These are phyloP conservation scores for Acanthisitta chloris DNA, from an alignment of 2,113 vertebrate species.

Conservation along the genomic window DNA sequence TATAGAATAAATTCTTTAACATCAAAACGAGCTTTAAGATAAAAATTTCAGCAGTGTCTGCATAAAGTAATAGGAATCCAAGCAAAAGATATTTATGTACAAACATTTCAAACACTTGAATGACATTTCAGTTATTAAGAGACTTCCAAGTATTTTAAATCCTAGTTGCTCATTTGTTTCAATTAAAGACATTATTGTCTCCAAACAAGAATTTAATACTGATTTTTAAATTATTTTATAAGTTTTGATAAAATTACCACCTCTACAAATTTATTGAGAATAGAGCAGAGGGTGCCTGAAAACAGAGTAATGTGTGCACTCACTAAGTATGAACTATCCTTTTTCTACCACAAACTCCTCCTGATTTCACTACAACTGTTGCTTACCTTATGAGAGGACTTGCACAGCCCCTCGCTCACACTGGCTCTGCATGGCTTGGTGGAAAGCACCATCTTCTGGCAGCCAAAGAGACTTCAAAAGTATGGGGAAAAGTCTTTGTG, in stretches of 20 bases:
- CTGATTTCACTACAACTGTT: background rate
- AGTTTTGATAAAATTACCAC: background rate
- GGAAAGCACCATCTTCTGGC: conserved; percentile 44
- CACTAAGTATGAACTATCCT: background rate
- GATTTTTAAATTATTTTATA: background rate
- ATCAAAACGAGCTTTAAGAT: background rate
- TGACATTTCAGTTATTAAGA: background rate
- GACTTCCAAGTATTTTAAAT: background rate
- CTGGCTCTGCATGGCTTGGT: background rate
- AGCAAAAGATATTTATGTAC: background rate
- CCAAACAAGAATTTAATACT: background rate
- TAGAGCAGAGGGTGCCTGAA: background rate
- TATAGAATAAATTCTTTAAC: background rate
- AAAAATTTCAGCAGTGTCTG: background rate
- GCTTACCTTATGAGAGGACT: background rate
- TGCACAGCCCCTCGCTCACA: background rate
- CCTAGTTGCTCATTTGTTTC: background rate
- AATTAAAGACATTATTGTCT: background rate
- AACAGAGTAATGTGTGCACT: background rate
- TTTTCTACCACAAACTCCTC: background rate
- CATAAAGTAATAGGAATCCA: background rate
- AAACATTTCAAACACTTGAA: background rate
- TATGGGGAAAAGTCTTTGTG: background rate
- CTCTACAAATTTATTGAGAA: background rate
- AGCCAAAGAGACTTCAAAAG: background rate